A percentile compares a stretch with the other conserved stretches of the same genome.
Evolutionary conservation across 2,113 vertebrate species (phyloP).

Genomic region (Chamaetylas fuelleborni): DNA sequence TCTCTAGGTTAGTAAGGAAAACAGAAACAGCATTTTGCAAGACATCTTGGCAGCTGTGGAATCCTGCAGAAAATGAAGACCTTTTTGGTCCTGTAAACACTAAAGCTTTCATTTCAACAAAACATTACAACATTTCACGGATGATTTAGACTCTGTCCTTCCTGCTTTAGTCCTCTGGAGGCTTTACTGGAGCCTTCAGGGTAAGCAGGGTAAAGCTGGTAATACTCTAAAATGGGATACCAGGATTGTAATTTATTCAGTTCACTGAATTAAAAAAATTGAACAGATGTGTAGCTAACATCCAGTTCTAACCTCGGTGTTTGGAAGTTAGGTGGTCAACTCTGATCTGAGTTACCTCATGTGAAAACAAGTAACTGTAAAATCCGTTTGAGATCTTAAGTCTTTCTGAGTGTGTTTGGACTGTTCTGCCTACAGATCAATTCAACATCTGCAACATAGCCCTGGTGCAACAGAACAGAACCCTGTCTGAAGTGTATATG

Average conservation of each 20-base stretch:
- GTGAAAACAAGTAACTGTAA: background rate
- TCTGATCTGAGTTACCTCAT: background rate
- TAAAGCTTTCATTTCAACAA: background rate
- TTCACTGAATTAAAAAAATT: background rate
- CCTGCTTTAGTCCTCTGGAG: background rate
- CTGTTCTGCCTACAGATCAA: background rate
- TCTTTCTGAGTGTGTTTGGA: background rate
- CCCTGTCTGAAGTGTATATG: background rate
- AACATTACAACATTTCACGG: background rate
- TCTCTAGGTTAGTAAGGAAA: slow-evolving; percentile 88
- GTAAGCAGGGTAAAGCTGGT: background rate
- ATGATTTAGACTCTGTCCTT: background rate
- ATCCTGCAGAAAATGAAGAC: slow-evolving; percentile 70
- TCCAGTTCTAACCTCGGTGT: background rate
- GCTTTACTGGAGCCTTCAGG: background rate
- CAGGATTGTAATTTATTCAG: background rate
- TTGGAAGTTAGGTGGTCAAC: background rate
- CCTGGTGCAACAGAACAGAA: background rate
- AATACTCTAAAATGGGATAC: background rate
- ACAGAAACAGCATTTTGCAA: slow-evolving; percentile 82
- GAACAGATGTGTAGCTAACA: background rate
- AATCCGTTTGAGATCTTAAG: background rate
- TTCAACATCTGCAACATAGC: background rate
- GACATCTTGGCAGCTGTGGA: slow-evolving; percentile 81
- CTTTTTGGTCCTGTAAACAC: background rate